Conservation (phyloP, 1,140 invertebrate genomes). For the Bombus confusus region DNA sequence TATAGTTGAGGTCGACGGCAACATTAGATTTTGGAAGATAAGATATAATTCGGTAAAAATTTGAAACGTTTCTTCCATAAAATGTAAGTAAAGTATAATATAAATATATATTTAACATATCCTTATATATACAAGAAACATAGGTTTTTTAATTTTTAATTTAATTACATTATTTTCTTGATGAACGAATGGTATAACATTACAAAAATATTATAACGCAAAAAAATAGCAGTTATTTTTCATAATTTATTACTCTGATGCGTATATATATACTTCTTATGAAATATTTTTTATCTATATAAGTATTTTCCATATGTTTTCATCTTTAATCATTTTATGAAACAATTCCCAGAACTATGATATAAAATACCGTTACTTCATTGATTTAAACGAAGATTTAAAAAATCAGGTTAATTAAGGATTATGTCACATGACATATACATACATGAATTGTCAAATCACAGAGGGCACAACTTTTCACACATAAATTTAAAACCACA, state of each 20-base stretch:
- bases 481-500: conserved; percentile 19
- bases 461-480: background rate
- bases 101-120: background rate
- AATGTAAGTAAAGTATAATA: background rate
- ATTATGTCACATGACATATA: background rate
- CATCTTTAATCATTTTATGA: background rate
- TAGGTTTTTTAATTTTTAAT: background rate
- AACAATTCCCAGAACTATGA: background rate
- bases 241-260: background rate
- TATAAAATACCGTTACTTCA: background rate
- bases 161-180: background rate
- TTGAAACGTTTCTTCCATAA: background rate
- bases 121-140: background rate
- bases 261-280: too few relatives aligned
- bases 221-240: background rate
- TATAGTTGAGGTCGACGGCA: background rate
- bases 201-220: background rate
- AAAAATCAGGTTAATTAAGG: conserved; percentile 6
- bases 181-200: background rate
- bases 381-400: background rate
- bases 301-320: background rate
- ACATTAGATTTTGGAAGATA: background rate
- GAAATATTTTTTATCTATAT: background rate
- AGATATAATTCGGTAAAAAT: background rate
- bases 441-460: background rate